Conservation (phyloP, 2,797 vertebrate species). For the Arctocebus calabarensis region DNA sequence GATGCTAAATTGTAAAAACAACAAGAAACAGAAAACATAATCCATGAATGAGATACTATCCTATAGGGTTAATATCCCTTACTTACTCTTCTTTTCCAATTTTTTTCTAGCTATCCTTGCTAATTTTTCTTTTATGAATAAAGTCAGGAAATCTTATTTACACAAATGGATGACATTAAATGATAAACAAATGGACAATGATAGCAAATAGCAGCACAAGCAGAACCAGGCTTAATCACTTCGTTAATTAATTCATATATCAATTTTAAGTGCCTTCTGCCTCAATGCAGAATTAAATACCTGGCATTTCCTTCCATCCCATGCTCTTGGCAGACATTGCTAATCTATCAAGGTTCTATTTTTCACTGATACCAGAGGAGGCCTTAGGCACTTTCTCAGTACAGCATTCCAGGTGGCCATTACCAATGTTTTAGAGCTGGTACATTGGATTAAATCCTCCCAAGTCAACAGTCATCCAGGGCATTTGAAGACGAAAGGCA, state of each 20-base stretch:
- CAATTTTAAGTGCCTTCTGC: background rate
- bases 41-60: background rate
- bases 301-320: background rate
- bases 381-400: background rate
- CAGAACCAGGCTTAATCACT: background rate
- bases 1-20: background rate
- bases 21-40: background rate
- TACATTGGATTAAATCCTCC: background rate
- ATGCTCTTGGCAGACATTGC: background rate
- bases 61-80: background rate
- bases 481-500: background rate
- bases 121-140: background rate
- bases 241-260: background rate
- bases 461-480: background rate
- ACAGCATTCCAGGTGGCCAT: background rate
- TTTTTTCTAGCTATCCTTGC: background rate
- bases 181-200: background rate
- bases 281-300: background rate
- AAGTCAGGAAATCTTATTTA: conserved; percentile 23
- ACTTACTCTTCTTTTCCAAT: background rate
- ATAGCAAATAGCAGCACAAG: background rate
- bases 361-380: background rate
- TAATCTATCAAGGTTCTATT: conserved; percentile 27
- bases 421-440: background rate
- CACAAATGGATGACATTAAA: background rate